These are phyloP conservation scores for Crypturellus undulatus DNA, from an alignment of 2,113 vertebrate genomes.

Conservation along the genomic window DNA sequence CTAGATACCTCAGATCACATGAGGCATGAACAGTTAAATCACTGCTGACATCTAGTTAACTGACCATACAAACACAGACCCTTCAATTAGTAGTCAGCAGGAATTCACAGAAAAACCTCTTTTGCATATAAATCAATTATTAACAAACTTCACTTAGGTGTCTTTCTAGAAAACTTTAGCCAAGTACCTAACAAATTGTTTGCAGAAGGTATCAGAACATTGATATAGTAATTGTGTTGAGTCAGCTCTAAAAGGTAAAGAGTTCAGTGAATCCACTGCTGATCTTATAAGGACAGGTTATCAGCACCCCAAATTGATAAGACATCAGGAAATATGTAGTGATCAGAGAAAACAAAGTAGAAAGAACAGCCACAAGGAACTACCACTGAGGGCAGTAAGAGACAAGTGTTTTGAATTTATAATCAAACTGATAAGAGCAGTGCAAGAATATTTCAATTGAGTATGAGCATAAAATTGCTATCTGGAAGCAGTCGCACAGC, in stretches of 20 bases:
- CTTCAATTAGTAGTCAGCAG: constrained; percentile 42
- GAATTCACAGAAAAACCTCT: constrained; percentile 50
- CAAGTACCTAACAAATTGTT: constrained; percentile 67
- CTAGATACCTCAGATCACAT: constrained; percentile 58
- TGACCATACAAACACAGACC: constrained; percentile 28
- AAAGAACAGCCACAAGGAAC: not conserved
- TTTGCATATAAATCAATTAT: constrained; percentile 68
- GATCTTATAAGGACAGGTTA: constrained; percentile 48
- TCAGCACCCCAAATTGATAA: constrained; percentile 21
- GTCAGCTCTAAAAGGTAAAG: constrained; percentile 56
- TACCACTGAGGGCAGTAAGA: not conserved
- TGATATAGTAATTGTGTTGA: constrained; percentile 57
- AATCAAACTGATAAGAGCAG: not conserved
- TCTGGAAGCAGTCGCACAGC: not conserved
- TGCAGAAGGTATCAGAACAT: constrained; percentile 71
- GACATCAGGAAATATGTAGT: not conserved
- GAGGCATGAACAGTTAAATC: constrained; percentile 64
- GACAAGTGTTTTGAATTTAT: not conserved
- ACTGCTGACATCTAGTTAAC: constrained; percentile 41
- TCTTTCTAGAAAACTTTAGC: constrained; percentile 73
- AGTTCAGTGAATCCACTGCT: constrained; percentile 32
- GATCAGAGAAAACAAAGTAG: not conserved
- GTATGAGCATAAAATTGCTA: not conserved
- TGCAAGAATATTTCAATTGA: not conserved
- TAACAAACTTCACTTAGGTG: constrained; percentile 52